Evolutionary conservation across 2,888 invertebrate genomes (phyloP), one percentile per base, ranked within the genome.

Genomic region (Cheilosia impressa): DNA sequence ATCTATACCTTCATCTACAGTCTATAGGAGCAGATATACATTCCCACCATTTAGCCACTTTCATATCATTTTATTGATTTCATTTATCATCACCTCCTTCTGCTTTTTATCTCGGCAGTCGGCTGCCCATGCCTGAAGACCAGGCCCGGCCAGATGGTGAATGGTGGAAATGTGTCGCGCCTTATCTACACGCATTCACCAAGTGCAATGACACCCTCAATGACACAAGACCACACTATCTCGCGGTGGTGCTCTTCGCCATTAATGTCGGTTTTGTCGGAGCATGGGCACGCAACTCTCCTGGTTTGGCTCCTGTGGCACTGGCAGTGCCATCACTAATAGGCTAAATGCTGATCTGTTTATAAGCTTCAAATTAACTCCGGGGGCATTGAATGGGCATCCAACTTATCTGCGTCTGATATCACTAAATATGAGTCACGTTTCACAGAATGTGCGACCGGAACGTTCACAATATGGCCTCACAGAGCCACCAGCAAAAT

Each of bases 171-270:
- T 85, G 81, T 85, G 85, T 85, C 81, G 85, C 71, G 55, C 47
- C 81, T 85, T 85, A 85, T 85, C 85, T 85, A 80, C 34, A 34
- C 85, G 81, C 83, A 65, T 60, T 80, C 76, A 66, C 76, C 85
- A 85, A 85, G 85, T 85, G 81, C 81, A 85, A 85, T 85, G 85
- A 85, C 85, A 85, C 85, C 85, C 66, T 77, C 85, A 85, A 77
- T 85, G 85, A 85, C 85, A 85, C 85, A 85, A 77, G 85, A 81
- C 65, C 57, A 34, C 65, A 34, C 73, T 84, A 79, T 69, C 63
- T 63, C 66, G 6, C 55, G 34, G 34, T 43, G 66, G 43, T 50
- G 68, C 73, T 69, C 80, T 52, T 55, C 63, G 27, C 27, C 27
- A 27, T 27, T 27, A 27, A 27, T 27, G 27, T 27, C 27, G 27